Evolutionary conservation across 2,113 vertebrate species (phyloP).

Genomic region (Papio anubis): DNA sequence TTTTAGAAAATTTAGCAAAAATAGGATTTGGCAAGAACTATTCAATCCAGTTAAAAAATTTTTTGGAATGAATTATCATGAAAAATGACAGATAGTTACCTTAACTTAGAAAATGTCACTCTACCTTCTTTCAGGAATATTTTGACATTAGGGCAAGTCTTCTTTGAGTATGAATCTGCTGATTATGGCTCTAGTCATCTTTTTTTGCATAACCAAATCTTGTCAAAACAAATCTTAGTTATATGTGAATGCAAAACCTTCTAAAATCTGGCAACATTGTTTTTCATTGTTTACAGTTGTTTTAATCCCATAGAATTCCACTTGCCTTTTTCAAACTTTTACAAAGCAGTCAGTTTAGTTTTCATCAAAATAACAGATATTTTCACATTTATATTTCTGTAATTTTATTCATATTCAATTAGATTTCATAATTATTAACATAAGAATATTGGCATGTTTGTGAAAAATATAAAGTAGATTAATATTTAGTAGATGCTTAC

Average conservation of each 20-base stretch:
- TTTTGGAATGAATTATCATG: background rate
- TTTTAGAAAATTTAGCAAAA: background rate
- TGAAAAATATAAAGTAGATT: background rate
- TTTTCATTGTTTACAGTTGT: background rate
- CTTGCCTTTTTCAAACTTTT: background rate
- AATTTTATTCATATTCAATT: background rate
- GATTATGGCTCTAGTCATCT: background rate
- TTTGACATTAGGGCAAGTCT: background rate
- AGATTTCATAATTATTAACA: background rate
- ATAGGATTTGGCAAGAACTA: background rate
- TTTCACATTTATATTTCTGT: background rate
- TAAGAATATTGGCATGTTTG: background rate
- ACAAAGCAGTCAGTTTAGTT: background rate
- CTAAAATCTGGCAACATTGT: background rate
- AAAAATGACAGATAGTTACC: background rate
- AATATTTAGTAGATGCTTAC: background rate
- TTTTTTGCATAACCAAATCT: background rate
- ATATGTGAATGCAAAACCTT: background rate
- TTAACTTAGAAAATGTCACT: background rate
- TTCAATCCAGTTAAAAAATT: background rate
- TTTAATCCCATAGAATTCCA: background rate
- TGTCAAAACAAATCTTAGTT: background rate
- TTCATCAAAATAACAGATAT: background rate
- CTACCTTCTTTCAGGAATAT: background rate
- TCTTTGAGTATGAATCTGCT: background rate